phyloP scores from a whole-genome alignment of 2,797 vertebrate genomes.

The Semotilus atromaculatus region DNA sequence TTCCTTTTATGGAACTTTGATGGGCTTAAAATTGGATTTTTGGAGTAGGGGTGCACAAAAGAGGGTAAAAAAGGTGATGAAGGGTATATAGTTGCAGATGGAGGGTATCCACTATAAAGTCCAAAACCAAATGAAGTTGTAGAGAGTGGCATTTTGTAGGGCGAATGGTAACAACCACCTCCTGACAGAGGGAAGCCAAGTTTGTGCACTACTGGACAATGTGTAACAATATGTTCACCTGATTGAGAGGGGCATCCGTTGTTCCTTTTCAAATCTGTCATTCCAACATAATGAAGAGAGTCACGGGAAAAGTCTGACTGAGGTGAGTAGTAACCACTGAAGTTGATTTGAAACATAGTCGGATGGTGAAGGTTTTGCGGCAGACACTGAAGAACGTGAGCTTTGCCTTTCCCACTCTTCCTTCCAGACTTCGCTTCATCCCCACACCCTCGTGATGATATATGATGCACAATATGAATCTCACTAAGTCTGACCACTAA shows the following conservation, averaged over 20 bases:
- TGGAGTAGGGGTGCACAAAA: slow-evolving; percentile 87
- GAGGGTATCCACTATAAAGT: slow-evolving; percentile 91
- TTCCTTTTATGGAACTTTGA: slow-evolving; percentile 95
- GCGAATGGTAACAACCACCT: slow-evolving; percentile 84
- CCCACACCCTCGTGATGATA: slow-evolving; percentile 44
- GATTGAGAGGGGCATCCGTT: slow-evolving; percentile 62
- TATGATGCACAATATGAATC: slow-evolving; percentile 89
- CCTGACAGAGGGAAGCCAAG: slow-evolving; percentile 85
- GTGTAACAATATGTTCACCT: slow-evolving; percentile 74
- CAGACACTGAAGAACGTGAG: slow-evolving; percentile 78
- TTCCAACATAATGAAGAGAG: slow-evolving; percentile 91
- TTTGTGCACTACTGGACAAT: slow-evolving; percentile 87
- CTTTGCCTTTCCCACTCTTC: slow-evolving; percentile 65
- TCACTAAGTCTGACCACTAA: slow-evolving; percentile 88
- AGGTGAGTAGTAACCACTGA: slow-evolving; percentile 95
- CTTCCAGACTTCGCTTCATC: slow-evolving; percentile 66
- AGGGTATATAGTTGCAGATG: slow-evolving; percentile 84
- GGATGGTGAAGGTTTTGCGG: slow-evolving; percentile 87
- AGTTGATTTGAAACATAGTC: slow-evolving; percentile 96
- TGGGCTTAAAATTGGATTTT: slow-evolving; percentile 93
- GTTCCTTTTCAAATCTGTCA: slow-evolving; percentile 90
- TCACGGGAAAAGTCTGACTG: slow-evolving; percentile 91
- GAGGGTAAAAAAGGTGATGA: slow-evolving; percentile 83
- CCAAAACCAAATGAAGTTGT: slow-evolving; percentile 89
- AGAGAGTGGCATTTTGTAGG: slow-evolving; percentile 86